These are phyloP conservation scores for Synanthedon tipuliformis DNA, from an alignment of 2,888 invertebrate genomes.

Conservation along the genomic window DNA sequence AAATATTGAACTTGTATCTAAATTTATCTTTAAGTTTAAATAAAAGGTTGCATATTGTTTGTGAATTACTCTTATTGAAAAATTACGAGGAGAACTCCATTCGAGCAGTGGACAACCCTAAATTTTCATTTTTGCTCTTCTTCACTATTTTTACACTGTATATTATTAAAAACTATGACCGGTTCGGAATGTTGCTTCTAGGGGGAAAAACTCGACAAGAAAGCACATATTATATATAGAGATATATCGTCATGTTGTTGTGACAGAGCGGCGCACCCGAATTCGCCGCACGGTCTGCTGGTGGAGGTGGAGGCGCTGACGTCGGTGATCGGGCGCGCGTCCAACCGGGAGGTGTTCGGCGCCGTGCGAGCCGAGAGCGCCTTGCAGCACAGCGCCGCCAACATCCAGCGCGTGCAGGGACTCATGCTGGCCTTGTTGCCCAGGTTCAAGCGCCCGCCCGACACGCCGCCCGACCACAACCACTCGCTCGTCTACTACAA, in stretches of 20 bases:
- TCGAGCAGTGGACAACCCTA: too few species aligned
- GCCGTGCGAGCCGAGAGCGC: slow-evolving; percentile 20
- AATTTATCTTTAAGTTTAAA: too few species aligned
- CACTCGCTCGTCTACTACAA: slow-evolving; percentile 34
- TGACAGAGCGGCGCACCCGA: slow-evolving; percentile 62
- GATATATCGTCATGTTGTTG: not conserved
- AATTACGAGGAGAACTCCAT: too few species aligned
- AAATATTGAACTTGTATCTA: too few species aligned
- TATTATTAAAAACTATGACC: too few species aligned
- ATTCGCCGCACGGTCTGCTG: slow-evolving; percentile 74
- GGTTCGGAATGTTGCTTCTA: too few species aligned
- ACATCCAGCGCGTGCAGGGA: slow-evolving; percentile 76
- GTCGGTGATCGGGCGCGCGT: slow-evolving; percentile 77
- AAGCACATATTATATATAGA: too few species aligned
- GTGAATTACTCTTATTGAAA: too few species aligned
- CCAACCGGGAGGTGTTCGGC: slow-evolving; percentile 61
- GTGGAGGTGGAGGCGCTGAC: slow-evolving; percentile 83
- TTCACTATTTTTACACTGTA: too few species aligned
- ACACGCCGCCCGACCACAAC: slow-evolving; percentile 17
- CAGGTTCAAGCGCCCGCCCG: slow-evolving; percentile 70
- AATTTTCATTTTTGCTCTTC: too few species aligned
- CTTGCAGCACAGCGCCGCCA: slow-evolving; percentile 62
- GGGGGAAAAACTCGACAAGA: too few species aligned
- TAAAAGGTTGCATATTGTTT: too few species aligned
- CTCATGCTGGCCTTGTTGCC: slow-evolving; percentile 81